phyloP scores from a whole-genome alignment of 92 coral and sea anemone species.

The Epizoanthus scotinus region DNA sequence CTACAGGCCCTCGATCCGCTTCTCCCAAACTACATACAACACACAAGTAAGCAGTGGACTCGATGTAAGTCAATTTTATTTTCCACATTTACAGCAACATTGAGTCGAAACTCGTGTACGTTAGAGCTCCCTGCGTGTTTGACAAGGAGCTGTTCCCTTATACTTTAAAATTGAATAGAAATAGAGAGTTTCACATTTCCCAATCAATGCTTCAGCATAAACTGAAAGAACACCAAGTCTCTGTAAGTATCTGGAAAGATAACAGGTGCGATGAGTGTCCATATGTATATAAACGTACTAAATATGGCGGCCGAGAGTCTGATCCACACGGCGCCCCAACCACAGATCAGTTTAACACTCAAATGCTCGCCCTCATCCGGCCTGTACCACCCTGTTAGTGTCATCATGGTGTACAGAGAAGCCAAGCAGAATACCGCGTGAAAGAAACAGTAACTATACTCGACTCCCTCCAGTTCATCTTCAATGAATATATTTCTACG shows the following conservation, averaged over 20 bases:
- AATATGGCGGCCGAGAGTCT: constrained; percentile 93
- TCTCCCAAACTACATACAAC: too few relatives aligned
- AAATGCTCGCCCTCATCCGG: constrained; percentile 92
- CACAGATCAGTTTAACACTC: constrained; percentile 82
- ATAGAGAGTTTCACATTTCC: too few relatives aligned
- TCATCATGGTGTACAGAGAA: constrained; percentile 88
- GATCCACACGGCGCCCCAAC: constrained; percentile 99
- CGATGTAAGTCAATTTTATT: too few relatives aligned
- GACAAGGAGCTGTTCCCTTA: too few relatives aligned
- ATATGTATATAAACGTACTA: constrained; percentile 91
- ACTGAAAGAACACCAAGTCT: constrained; percentile 92
- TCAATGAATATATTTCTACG: constrained; percentile 54
- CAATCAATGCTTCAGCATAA: constrained; percentile 58
- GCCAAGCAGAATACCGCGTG: constrained; percentile 86
- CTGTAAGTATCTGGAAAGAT: constrained; percentile 89
- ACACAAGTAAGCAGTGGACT: too few relatives aligned
- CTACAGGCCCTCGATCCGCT: too few relatives aligned
- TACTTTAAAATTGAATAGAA: too few relatives aligned
- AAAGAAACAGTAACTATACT: constrained; percentile 94
- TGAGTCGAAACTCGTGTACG: too few relatives aligned
- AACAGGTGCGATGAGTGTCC: constrained; percentile 95
- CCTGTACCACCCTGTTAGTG: constrained; percentile 96
- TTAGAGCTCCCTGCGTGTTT: too few relatives aligned
- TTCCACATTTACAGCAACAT: too few relatives aligned
- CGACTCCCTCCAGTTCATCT: constrained; percentile 83